Evolutionary conservation across 1,140 invertebrate species (phyloP).

Genomic region (Eupeodes corollae): DNA sequence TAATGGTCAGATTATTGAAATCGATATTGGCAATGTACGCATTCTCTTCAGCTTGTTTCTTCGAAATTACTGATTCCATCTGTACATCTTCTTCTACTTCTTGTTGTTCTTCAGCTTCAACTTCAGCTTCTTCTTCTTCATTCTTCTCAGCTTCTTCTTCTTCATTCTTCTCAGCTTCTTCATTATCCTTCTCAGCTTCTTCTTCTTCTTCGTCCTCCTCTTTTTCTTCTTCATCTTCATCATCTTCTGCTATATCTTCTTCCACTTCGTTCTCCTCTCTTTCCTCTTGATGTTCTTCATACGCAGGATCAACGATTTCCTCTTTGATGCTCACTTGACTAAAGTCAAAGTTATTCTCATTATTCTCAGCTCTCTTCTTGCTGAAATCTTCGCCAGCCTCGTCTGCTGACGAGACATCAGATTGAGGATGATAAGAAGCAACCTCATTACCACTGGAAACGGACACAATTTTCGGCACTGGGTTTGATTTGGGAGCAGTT

Average conservation of each 20-base stretch:
- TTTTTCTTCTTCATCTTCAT: not conserved
- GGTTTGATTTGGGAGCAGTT: slow-evolving; percentile 3
- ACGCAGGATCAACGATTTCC: slow-evolving; percentile 15
- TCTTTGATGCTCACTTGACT: slow-evolving; percentile 20
- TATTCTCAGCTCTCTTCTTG: not conserved
- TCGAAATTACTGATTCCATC: not conserved
- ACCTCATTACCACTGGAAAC: slow-evolving; percentile 16
- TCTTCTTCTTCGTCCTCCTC: not conserved
- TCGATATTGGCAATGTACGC: slow-evolving; percentile 22
- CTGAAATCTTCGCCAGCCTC: not conserved
- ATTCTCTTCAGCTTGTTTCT: slow-evolving; percentile 12
- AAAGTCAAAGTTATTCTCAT: not conserved
- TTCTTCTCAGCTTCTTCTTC: not conserved
- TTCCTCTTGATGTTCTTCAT: slow-evolving; percentile 6
- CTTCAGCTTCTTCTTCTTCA: not conserved
- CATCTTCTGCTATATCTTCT: no score
- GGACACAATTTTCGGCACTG: slow-evolving; percentile 19
- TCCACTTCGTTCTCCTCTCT: not conserved
- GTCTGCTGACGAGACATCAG: not conserved
- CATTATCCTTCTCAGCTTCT: slow-evolving; percentile 12
- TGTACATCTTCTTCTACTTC: not conserved
- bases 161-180: not conserved
- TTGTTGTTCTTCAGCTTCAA: not conserved
- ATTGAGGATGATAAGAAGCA: slow-evolving; percentile 1
- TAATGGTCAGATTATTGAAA: slow-evolving; percentile 20